These are phyloP conservation scores for Malurus elegans DNA, from an alignment of 2,113 vertebrate genomes.

Conservation along the genomic window DNA sequence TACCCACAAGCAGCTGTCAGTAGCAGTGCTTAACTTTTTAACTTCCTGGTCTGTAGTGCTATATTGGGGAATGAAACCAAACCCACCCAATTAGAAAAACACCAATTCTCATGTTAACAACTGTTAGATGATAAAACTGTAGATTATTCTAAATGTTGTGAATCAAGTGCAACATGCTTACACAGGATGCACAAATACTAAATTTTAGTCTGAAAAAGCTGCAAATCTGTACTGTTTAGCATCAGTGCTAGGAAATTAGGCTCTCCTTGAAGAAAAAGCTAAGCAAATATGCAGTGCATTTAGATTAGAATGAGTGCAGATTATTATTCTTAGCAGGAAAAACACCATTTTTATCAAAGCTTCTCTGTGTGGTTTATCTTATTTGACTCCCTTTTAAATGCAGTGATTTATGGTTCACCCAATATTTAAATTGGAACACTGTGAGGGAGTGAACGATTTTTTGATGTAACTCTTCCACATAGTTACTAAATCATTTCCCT, in stretches of 20 bases:
- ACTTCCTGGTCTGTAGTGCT: background rate
- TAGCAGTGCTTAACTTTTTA: background rate
- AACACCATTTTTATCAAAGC: background rate
- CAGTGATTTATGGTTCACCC: background rate
- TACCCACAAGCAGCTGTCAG: background rate
- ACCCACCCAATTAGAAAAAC: background rate
- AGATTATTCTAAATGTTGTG: background rate
- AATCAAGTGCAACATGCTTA: background rate
- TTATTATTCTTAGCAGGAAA: background rate
- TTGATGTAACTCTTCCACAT: background rate
- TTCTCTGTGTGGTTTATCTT: background rate
- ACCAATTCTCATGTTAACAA: background rate
- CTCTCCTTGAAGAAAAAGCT: background rate
- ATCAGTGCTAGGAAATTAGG: background rate
- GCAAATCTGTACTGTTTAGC: background rate
- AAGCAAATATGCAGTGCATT: background rate
- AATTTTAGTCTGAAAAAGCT: background rate
- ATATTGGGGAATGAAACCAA: background rate
- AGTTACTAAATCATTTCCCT: background rate
- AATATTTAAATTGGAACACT: background rate
- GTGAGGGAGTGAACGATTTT: background rate
- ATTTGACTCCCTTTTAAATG: background rate
- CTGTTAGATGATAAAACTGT: background rate
- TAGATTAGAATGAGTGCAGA: background rate
- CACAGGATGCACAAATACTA: background rate